A percentile compares a stretch with the other conserved stretches of the same genome.
Conservation (phyloP, 2,797 vertebrate species). For the Heterohyrax brucei region DNA sequence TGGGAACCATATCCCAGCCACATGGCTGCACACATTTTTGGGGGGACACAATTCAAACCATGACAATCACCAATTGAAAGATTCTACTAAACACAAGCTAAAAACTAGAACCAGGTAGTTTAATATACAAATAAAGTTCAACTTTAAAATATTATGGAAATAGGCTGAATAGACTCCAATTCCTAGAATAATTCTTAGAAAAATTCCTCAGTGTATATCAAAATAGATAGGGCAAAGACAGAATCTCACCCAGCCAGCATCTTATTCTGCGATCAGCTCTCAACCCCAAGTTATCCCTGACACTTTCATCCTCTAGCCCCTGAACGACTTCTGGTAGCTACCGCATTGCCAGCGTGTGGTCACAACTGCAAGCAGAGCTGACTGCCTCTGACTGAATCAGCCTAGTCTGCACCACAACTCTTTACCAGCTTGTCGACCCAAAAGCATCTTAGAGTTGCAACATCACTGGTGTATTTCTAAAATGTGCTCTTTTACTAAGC, state of each 20-base stretch:
- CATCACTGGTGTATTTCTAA: background rate
- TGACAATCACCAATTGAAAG: constrained; percentile 11
- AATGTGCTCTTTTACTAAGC: constrained; percentile 24
- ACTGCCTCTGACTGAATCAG: background rate
- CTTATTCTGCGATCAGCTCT: background rate
- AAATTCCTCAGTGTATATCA: background rate
- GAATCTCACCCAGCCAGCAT: background rate
- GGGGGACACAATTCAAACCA: too few relatives aligned
- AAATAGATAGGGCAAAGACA: constrained; percentile 5
- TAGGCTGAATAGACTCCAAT: background rate
- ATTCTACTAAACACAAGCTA: constrained; percentile 21
- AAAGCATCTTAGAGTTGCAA: constrained; percentile 6
- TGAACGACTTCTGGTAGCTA: background rate
- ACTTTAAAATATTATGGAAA: constrained; percentile 23
- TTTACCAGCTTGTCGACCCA: background rate
- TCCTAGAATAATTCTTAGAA: constrained; percentile 13
- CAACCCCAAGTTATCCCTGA: background rate
- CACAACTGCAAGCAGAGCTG: background rate
- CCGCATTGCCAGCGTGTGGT: background rate
- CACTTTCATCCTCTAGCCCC: background rate
- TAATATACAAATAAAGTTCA: constrained; percentile 26
- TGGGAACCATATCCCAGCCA: too few relatives aligned
- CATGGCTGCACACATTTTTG: too few relatives aligned
- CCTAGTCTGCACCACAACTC: background rate
- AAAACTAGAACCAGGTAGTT: background rate